A percentile compares a stretch with the other conserved stretches of the same genome.
phyloP scores from a whole-genome alignment of 2,113 vertebrate species.

The Neotragus pygmaeus region DNA sequence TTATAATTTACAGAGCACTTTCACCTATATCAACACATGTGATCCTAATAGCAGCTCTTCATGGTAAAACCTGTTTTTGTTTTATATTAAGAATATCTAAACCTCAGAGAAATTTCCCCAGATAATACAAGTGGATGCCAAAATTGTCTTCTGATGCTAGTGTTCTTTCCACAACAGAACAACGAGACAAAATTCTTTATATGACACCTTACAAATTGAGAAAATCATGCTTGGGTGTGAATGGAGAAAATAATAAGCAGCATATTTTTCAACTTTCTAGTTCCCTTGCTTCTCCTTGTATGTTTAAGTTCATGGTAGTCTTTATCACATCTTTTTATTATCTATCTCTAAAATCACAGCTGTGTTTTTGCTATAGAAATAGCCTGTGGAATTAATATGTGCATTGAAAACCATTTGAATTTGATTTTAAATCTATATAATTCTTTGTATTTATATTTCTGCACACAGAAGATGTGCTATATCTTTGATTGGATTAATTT shows the following conservation, averaged over 20 bases:
- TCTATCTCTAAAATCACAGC: background rate
- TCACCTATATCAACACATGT: background rate
- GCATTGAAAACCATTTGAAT: background rate
- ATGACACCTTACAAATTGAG: background rate
- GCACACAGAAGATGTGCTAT: background rate
- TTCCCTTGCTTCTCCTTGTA: background rate
- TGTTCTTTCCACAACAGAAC: background rate
- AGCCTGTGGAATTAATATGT: background rate
- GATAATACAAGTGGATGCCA: background rate
- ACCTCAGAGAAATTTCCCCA: background rate
- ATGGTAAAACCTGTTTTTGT: background rate
- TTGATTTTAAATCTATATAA: background rate
- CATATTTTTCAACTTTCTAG: background rate
- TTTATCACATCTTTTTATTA: background rate
- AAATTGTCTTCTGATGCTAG: background rate
- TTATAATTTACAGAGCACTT: background rate
- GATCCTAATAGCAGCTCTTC: background rate
- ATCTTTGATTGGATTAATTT: background rate
- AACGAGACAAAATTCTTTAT: background rate
- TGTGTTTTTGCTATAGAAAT: constrained; percentile 4
- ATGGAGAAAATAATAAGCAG: background rate
- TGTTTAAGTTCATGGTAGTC: background rate
- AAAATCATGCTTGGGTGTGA: background rate
- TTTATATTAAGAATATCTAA: background rate
- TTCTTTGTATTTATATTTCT: background rate